phyloP scores from a whole-genome alignment of 2,797 vertebrate genomes.

The Echiichthys vipera region DNA sequence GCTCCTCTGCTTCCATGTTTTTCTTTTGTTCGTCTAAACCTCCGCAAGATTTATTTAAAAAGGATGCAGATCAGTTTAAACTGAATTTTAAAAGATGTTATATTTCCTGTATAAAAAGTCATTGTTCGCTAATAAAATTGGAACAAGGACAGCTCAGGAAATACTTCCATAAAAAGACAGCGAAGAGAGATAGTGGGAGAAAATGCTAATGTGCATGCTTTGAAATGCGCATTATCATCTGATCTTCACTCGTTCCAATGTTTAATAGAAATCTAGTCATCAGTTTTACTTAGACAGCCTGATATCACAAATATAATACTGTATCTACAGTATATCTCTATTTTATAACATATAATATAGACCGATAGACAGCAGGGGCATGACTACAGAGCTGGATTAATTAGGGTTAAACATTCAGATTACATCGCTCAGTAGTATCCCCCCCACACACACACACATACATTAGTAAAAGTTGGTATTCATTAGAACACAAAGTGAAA shows the following conservation, averaged over 20 bases:
- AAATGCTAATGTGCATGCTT: background rate
- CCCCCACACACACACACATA: too few species aligned
- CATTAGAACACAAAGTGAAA: slow-evolving; percentile 10
- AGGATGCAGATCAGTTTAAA: background rate
- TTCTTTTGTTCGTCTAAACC: background rate
- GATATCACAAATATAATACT: background rate
- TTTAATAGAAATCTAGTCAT: background rate
- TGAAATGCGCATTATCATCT: background rate
- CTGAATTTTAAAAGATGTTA: background rate
- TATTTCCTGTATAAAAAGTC: background rate
- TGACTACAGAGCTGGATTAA: slow-evolving; percentile 10
- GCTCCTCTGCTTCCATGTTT: background rate
- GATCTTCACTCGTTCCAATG: background rate
- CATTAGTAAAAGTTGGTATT: slow-evolving; percentile 21
- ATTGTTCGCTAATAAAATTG: background rate
- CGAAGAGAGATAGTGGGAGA: background rate
- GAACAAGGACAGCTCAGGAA: background rate
- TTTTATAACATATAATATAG: background rate
- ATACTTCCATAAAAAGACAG: background rate
- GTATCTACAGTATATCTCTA: background rate
- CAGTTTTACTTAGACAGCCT: too few species aligned
- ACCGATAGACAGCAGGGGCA: background rate
- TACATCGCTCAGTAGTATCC: background rate
- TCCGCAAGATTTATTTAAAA: background rate
- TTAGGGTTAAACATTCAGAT: slow-evolving; percentile 11